Conservation (phyloP, 2,113 vertebrate genomes). For the Megaceryle torquata region DNA sequence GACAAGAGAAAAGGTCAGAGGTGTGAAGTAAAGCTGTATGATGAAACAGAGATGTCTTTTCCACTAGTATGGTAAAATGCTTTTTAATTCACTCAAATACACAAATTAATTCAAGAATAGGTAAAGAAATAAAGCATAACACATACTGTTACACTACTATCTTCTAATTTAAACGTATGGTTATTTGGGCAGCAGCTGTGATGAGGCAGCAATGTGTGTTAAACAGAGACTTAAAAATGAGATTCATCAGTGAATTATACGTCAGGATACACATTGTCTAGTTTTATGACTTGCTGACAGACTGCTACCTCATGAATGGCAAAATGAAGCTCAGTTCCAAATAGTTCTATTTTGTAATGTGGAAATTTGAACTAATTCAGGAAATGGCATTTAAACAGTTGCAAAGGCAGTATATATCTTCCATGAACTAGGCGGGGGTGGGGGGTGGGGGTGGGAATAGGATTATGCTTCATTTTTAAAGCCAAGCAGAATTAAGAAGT, state of each 20-base stretch:
- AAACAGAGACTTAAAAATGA: neutral
- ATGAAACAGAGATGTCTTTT: constrained; percentile 88
- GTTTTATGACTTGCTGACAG: constrained; percentile 31
- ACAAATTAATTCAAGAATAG: neutral
- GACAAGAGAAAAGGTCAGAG: constrained; percentile 91
- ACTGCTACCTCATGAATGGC: neutral
- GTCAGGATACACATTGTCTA: neutral
- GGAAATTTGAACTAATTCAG: constrained; percentile 5
- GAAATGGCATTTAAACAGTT: neutral
- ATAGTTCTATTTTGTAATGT: neutral
- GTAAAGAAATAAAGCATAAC: neutral
- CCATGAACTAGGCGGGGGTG: neutral
- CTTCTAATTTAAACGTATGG: neutral
- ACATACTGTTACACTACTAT: neutral
- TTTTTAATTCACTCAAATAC: neutral
- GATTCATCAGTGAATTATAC: neutral
- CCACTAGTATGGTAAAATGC: constrained; percentile 84
- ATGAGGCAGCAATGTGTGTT: neutral
- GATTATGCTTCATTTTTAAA: neutral
- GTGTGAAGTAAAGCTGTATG: constrained; percentile 91
- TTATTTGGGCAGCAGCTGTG: neutral
- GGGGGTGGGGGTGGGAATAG: accelerated
- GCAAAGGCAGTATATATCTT: neutral
- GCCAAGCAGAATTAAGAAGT: neutral
- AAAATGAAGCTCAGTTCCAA: neutral